These are phyloP conservation scores for Amphiura filiformis DNA, from an alignment of 35 echinoderm and acorn worm genomes.

Conservation along the genomic window DNA sequence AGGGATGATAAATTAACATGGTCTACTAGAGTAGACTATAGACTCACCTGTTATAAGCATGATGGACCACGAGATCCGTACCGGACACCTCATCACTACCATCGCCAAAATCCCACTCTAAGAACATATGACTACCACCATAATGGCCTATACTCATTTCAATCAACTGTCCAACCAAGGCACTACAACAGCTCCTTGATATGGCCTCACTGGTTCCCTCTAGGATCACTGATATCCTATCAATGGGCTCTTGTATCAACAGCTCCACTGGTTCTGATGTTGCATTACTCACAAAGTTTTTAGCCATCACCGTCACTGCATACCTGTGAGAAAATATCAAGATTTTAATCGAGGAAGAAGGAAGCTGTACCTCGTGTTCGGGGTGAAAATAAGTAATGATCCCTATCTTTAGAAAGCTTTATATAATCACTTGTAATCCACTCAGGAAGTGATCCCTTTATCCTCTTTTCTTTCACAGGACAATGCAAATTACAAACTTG, in stretches of 20 bases:
- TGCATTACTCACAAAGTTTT: conserved; percentile 59
- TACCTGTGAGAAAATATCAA: conserved; percentile 58
- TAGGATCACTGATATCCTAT: conserved; percentile 15
- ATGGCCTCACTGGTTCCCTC: conserved; percentile 19
- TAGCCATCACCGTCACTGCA: conserved; percentile 63
- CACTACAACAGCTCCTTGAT: neutral
- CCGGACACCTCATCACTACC: conserved; percentile 16
- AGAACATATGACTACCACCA: conserved; percentile 68
- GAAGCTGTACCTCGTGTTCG: no score
- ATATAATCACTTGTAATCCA: no score
- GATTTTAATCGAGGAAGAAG: no score
- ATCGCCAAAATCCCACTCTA: conserved; percentile 83
- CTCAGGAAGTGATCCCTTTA: no score
- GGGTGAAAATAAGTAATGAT: no score
- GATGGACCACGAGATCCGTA: neutral
- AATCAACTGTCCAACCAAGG: conserved; percentile 38
- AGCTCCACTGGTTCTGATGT: conserved; percentile 63
- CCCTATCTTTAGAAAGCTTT: no score
- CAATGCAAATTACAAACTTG: no score
- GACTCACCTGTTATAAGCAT: conserved; percentile 66
- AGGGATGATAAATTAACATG: no score
- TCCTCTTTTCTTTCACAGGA: no score
- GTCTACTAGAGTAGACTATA: no score
- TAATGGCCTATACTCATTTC: conserved; percentile 25
- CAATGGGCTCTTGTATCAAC: conserved; percentile 26